Base-by-base conservation (phyloP, 2,888 invertebrate species). In the Ornithoptera alexandrae region DNA sequence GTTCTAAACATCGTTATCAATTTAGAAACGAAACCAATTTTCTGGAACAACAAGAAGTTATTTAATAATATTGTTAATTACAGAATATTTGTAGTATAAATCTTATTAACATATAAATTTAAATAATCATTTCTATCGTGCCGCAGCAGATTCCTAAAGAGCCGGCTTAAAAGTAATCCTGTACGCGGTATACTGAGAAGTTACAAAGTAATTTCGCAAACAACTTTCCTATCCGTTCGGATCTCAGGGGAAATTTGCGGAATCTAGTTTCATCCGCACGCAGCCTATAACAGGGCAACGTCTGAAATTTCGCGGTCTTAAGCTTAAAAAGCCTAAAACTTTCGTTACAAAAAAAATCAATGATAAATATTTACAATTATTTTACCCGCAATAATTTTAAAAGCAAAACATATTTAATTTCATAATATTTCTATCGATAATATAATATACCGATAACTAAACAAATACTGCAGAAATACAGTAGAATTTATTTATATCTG, bases 211-310 rank as follows among this genome's bases (percentile, higher is more conserved):
- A 70, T 67, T 67, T 50, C 60, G 53, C 64, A 64, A 70, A 70
- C 67, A 67, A 64, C 67, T 70, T 70, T 67, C 60, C 67, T 67
- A 64, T 64, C 67, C 70, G 64, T 62, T 61, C 30, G 58, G 67
- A 64, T 70, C 70, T 64, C 70, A 30, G 42, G 70, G 70, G 70
- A 70, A 70, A 70, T 70, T 70, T 65, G 57, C 46, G 60, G 67
- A 67, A 67, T 67, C 64, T 70, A 70, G 67, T 61, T 60, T 67
- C 53, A 67, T 61, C 64, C 42, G 22, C 60, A 58, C 64, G 59
- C 59, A 53, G 56, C 67, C 67, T 64, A 61, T 61, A 64, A 67
- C 50, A 12, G 42, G 20, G 24, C 36, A 65, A 39, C 24, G 67
- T 56, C 63, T 63, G 39, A 70, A 63, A 22, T 63, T 66, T 53